Base-by-base conservation (phyloP, 2,888 invertebrate genomes). In the Orthosia gracilis region DNA sequence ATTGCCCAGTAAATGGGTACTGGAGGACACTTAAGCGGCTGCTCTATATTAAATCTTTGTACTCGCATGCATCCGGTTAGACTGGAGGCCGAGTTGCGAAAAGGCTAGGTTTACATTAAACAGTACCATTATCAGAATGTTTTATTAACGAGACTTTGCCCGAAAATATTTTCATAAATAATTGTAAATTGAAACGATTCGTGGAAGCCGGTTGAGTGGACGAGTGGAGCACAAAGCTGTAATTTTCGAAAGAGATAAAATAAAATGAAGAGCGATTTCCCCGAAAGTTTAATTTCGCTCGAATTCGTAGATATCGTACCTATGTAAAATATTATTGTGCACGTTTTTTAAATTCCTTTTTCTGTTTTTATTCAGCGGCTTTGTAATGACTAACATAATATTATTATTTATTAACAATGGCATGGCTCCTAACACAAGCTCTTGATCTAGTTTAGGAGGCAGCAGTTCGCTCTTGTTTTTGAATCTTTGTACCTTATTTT, bases 141-240 rank as follows among this genome's bases (percentile, higher is more conserved):
- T 23, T 50, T 50, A 52, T 58, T 68, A 15, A 15, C 26, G 11
- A 17, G 17, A 17, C n/a, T 17, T 49, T 57, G 45, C 15, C n/a
- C 15, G 15, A 52, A 59, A 58, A 55, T 47, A 57, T 49, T 73
- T 64, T 73, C 58, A 50, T 57, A 63, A 65, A 50, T 57, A 57
- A 73, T 73, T 65, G 74, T 18, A 26, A 73, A 73, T 64, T 65
- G 74, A 15, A 18, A 11, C 15, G 9, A n/a, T 18, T 59, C 3
- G 45, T n/a, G 49, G 65, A 26, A 15, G 31, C 49, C 2, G 49
- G 23, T 40, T 58, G 50, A 40, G 23, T 58, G n/a, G 40, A 40
- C 40, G 57, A 13, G 23, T 58, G 49, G 15, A 55, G 52, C 61
- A 31, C 61, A 73, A n/a, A 50, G 49, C 54, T 40, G 73, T 12